These are phyloP conservation scores for Hydrocynus forskahlii DNA, from an alignment of 2,797 vertebrate genomes.

Conservation along the genomic window DNA sequence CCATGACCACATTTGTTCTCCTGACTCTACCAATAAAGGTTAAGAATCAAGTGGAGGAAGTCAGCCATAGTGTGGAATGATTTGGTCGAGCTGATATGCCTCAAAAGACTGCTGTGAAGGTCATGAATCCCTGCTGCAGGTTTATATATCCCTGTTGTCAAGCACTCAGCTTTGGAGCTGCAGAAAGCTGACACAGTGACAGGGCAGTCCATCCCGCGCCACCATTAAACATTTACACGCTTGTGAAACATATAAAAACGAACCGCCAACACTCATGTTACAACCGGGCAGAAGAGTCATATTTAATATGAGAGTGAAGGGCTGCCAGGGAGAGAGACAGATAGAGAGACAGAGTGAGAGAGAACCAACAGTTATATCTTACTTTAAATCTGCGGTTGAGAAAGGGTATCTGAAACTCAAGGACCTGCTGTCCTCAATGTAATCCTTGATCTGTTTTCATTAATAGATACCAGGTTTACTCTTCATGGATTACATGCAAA, in stretches of 20 bases:
- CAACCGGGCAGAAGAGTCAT: constrained; percentile 69
- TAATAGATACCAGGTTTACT: constrained; percentile 42
- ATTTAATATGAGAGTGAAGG: constrained; percentile 76
- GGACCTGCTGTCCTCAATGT: constrained; percentile 36
- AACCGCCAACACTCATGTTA: constrained; percentile 69
- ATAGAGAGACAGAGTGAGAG: constrained; percentile 43
- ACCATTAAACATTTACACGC: constrained; percentile 81
- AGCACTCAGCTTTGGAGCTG: constrained; percentile 57
- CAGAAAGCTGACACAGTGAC: constrained; percentile 68
- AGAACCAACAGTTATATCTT: constrained; percentile 38
- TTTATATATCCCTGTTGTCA: constrained; percentile 66
- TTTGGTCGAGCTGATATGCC: constrained; percentile 1
- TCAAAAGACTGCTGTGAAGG: constrained; percentile 48
- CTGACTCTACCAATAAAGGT: not conserved
- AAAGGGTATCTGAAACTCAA: constrained; percentile 38
- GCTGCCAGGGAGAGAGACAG: constrained; percentile 63
- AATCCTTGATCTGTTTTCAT: constrained; percentile 49
- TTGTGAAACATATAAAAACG: constrained; percentile 78
- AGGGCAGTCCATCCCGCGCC: constrained; percentile 69
- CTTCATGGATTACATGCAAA: constrained; percentile 38
- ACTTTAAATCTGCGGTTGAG: constrained; percentile 26
- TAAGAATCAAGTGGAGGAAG: constrained; percentile 5
- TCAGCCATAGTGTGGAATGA: not conserved
- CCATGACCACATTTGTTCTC: not conserved
- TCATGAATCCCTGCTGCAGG: constrained; percentile 48